A percentile compares a stretch with the other conserved stretches of the same genome.
phyloP scores from a whole-genome alignment of 1,140 invertebrate genomes.

The Oryzaephilus surinamensis region DNA sequence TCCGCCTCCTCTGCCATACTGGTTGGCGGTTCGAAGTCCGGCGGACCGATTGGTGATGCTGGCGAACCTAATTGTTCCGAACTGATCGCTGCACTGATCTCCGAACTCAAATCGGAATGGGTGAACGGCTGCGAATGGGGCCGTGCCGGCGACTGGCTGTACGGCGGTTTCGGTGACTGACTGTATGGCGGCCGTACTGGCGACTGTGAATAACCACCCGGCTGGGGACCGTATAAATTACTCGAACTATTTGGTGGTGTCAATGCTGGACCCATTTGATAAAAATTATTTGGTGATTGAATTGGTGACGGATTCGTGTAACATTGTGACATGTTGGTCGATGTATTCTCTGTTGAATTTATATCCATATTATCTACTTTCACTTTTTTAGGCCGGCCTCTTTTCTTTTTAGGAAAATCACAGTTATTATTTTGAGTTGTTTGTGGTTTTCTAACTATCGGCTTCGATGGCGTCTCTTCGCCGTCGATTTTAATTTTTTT shows the following conservation, averaged over 20 bases:
- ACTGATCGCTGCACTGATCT: constrained; percentile 66
- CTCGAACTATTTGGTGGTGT: constrained; percentile 30
- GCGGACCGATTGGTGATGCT: constrained; percentile 57
- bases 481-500: constrained; percentile 75
- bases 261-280: constrained; percentile 31
- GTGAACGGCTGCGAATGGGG: constrained; percentile 53
- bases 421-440: constrained; percentile 37
- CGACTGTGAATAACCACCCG: constrained; percentile 32
- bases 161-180: constrained; percentile 38
- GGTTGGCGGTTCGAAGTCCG: constrained; percentile 65
- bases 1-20: constrained; percentile 47
- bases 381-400: constrained; percentile 76
- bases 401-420: constrained; percentile 66
- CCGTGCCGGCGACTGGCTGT: constrained; percentile 45
- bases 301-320: constrained; percentile 44
- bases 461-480: constrained; percentile 45
- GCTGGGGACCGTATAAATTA: constrained; percentile 34
- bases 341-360: constrained; percentile 22
- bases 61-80: constrained; percentile 53
- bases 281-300: constrained; percentile 40
- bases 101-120: constrained; percentile 63
- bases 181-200: constrained; percentile 29
- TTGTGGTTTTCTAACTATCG: constrained; percentile 43
- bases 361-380: constrained; percentile 41
- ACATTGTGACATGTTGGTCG: constrained; percentile 40